Evolutionary conservation across 2,797 vertebrate genomes (phyloP).

Genomic region (Gobio occitaniae): DNA sequence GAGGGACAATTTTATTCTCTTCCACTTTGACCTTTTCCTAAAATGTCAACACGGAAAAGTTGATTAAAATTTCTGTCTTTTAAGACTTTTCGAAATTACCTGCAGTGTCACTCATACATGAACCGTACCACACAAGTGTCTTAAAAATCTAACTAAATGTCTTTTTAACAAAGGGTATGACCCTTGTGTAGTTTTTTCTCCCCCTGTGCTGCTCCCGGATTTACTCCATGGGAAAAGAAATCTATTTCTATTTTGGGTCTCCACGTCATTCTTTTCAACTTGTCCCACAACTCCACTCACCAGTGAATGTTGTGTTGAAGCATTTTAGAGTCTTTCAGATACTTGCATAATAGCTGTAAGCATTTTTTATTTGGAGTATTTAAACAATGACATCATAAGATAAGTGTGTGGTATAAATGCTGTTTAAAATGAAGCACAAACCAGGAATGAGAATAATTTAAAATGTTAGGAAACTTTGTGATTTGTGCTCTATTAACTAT

Average conservation of each 20-base stretch:
- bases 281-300: conserved; percentile 68
- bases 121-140: neutral
- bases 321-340: conserved; percentile 6
- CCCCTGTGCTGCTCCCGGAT: conserved; percentile 62
- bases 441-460: neutral
- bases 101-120: neutral
- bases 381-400: neutral
- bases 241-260: conserved; percentile 78
- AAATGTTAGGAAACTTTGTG: neutral
- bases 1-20: neutral
- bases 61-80: neutral
- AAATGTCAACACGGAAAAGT: neutral
- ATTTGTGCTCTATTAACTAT: neutral
- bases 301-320: conserved; percentile 60
- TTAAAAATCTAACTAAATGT: conserved; percentile 10
- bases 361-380: neutral
- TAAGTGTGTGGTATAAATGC: neutral
- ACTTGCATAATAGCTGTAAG: neutral
- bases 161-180: neutral
- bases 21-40: neutral
- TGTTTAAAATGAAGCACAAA: neutral
- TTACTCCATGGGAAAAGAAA: conserved; percentile 81
- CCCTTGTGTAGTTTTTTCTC: conserved; percentile 35
- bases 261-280: conserved; percentile 74
- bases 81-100: neutral